Evolutionary conservation across 1,140 invertebrate genomes (phyloP).

Genomic region (Tenebrio molitor): DNA sequence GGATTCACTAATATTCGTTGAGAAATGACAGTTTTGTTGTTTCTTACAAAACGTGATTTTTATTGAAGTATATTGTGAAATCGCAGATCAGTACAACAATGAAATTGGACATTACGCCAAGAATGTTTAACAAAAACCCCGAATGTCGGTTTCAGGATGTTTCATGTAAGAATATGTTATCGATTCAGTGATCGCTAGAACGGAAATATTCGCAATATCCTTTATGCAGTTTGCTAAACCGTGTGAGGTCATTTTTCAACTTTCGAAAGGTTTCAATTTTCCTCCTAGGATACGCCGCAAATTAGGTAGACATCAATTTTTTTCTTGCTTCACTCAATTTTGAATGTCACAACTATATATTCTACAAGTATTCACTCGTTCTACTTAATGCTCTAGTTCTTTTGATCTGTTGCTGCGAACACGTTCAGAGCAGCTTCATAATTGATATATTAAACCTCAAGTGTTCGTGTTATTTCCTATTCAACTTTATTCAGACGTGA

Average conservation of each 20-base stretch:
- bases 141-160: background rate
- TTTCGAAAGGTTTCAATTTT: background rate
- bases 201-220: conserved; percentile 45
- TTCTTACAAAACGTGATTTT: no score
- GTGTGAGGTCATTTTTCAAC: conserved; percentile 18
- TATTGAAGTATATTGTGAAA: no score
- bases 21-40: no score
- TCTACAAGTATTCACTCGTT: background rate
- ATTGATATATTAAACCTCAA: conserved; percentile 36
- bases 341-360: no score
- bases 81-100: no score
- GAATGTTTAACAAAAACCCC: background rate
- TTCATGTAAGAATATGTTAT: conserved; percentile 1
- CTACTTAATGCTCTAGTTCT: conserved; percentile 24
- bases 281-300: background rate
- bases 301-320: no score
- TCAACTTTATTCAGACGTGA: background rate
- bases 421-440: conserved; percentile 13
- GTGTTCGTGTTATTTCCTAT: conserved; percentile 23
- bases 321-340: no score
- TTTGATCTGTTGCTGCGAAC: background rate
- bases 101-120: no score
- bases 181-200: conserved; percentile 18
- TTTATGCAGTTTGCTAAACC: conserved; percentile 44
- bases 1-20: no score